These are phyloP conservation scores for Drosophila demipolita DNA, from an alignment of 2,888 invertebrate genomes.

Conservation along the genomic window DNA sequence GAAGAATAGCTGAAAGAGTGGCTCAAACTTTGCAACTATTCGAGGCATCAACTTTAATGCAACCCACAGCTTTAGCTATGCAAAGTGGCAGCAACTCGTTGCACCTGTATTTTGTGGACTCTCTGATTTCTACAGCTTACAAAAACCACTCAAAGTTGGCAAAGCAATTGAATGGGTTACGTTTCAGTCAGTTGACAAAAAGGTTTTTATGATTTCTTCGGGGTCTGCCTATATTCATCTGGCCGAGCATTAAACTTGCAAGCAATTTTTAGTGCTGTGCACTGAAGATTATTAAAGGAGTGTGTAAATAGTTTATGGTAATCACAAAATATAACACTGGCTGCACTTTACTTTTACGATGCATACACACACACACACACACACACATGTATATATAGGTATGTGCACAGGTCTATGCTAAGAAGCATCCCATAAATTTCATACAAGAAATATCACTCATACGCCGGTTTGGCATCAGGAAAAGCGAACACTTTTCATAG, in stretches of 20 bases:
- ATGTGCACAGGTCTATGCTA: conserved; percentile 16
- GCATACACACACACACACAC: conserved; percentile 9
- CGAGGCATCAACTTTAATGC: neutral
- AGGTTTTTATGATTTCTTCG: conserved; percentile 57
- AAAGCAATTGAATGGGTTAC: conserved; percentile 27
- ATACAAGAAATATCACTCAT: conserved; percentile 79
- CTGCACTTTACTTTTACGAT: conserved; percentile 60
- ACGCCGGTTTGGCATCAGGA: conserved; percentile 43
- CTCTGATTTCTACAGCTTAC: conserved; percentile 50
- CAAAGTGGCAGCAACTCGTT: conserved; percentile 11
- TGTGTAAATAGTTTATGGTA: conserved; percentile 77
- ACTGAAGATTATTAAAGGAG: conserved; percentile 63
- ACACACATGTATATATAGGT: neutral
- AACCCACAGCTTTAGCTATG: neutral
- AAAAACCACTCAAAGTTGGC: conserved; percentile 53
- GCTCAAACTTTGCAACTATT: conserved; percentile 25
- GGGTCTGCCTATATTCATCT: neutral
- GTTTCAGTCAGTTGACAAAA: conserved; percentile 57
- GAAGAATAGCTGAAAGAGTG: neutral
- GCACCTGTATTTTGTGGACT: conserved; percentile 38
- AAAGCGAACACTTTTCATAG: conserved; percentile 28
- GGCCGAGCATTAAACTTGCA: conserved; percentile 38
- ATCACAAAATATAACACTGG: conserved; percentile 60
- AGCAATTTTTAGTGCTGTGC: conserved; percentile 47
- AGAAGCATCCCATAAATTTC: conserved; percentile 35